Base-by-base conservation (phyloP, 1,140 invertebrate species). In the Zaprionus tsacasi region DNA sequence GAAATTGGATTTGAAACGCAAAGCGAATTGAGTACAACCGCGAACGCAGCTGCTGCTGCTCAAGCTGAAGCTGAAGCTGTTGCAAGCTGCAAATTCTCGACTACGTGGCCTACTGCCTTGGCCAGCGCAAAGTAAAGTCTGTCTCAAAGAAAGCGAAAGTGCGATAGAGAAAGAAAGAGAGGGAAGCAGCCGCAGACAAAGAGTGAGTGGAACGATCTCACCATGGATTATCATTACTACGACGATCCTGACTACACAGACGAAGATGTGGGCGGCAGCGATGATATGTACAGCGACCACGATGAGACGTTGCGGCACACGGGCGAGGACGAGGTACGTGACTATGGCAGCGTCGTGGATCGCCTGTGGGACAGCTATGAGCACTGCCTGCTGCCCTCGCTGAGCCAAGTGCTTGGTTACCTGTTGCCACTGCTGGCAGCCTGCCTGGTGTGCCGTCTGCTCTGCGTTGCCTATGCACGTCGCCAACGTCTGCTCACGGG, bases 221-320 rank as follows among this genome's bases (percentile, higher is more conserved):
- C 13, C 7, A 88, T 88, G 85, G 85, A 91, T 56, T 91, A 91
- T 67, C 70, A 91, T 12, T 88, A 88, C 64, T 88, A 76, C 60
- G 83, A 89, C 66, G 83, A 83, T 5, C 57, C 56, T 17, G 85
- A 89, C 61, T 89, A 89, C 35, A 36, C 66, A 7, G 85, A 88
- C 13, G 64, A 89, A 7, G 80, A 77, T 2, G 50, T 30, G 27
- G 27, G 2, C 13, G n/a, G 4, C 40, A 12, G 30, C 45, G 78
- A 70, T 12, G 64, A 70, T 11, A 65, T 36, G 11, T 71, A 77
- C 13, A 11, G n/a, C 12, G 66, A 65, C 10, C 45, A 33, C 33
- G 79, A 56, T 8, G 48, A 13, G 15, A 15, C 40, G 3, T 50
- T 50, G 38, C 50, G 15, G 2, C 40, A 15, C 40, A 15, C 43